Base-by-base conservation (phyloP, 2,113 vertebrate genomes). In the Sceloporus tristichus region DNA sequence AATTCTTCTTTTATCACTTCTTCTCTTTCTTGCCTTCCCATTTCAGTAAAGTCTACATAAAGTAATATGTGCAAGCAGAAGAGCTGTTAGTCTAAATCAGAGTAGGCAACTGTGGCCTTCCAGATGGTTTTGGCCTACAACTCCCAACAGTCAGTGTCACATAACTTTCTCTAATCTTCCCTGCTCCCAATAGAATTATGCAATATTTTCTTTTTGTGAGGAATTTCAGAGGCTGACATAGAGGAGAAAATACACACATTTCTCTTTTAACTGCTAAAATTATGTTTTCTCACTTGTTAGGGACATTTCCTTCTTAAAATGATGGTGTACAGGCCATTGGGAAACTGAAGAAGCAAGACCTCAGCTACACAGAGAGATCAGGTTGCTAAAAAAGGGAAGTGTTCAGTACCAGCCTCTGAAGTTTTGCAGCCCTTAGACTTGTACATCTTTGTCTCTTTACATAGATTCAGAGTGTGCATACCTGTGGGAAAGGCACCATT, bases 11-110 rank as follows among this genome's bases (percentile, higher is more conserved):
- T 74, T 62, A 21, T n/a, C 25, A 48, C 21, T 56, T 27, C 29
- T 34, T 48, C 27, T 66, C 79, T 53, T 13, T 48, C 25, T 13
- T 70, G 29, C 76, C 48, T 13, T 27, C 5, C 5, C 10, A 16
- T 68, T 48, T 84, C 73, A 84, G 56, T 83, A 88, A 71, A 86
- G 56, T 34, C 19, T 54, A 68, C 23, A 62, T 62, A 16, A 62
- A 62, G 11, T 62, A 62, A 62, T 62, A 62, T 62, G 42, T 54
- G 73, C 29, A 65, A 82, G 10, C 9, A 68, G 42, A 77, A 77
- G 9, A 40, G 21, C 38, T 75, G 16, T 66, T 75, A 34, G 2
- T 25, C 13, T 14, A 77, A 77, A n/a, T n/a, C 18, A 4, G 18
- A 18, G 59, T 62, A 62, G 11, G 59, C 11, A 62, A 16, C 18